Percentiles rank a stretch among this genome's conserved stretches.
Evolutionary conservation across 2,888 invertebrate genomes (phyloP).

Genomic region (Anarsia innoxiella): DNA sequence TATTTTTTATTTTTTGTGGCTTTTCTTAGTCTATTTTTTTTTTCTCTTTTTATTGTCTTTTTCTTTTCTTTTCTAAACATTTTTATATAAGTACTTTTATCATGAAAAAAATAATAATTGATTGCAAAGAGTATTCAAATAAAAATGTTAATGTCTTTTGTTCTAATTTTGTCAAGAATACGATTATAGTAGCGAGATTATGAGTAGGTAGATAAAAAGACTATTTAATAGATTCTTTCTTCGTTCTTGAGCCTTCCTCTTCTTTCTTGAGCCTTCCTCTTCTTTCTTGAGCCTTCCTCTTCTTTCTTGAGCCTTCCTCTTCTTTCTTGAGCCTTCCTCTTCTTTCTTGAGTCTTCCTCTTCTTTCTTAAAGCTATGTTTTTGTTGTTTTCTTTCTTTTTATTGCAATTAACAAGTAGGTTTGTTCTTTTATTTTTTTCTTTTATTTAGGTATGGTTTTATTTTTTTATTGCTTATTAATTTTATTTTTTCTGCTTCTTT

Average conservation of each 20-base stretch:
- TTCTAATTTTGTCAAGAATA: too few species aligned
- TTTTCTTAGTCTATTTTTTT: too few species aligned
- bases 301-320: constrained; percentile 7
- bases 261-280: not conserved
- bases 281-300: constrained; percentile 11
- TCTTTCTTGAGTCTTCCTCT: constrained; percentile 4
- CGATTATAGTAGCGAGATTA: too few species aligned
- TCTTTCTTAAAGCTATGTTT: constrained; percentile 3
- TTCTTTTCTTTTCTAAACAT: too few species aligned
- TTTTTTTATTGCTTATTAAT: constrained; percentile 1
- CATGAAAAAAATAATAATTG: too few species aligned
- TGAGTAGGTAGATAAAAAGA: too few species aligned
- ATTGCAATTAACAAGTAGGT: too few species aligned
- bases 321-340: constrained; percentile 6
- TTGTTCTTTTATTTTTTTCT: not conserved
- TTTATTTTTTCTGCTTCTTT: not conserved
- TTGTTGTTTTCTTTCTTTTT: constrained; percentile 9
- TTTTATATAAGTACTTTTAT: too few species aligned
- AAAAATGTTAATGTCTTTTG: too few species aligned
- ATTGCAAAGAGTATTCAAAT: too few species aligned
- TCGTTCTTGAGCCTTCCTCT: constrained; percentile 7
- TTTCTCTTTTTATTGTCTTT: too few species aligned
- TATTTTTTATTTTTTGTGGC: too few species aligned
- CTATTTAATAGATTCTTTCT: constrained; percentile 1
- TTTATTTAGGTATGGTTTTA: not conserved